phyloP scores from a whole-genome alignment of 2,888 invertebrate genomes.

The Torymus auratus region DNA sequence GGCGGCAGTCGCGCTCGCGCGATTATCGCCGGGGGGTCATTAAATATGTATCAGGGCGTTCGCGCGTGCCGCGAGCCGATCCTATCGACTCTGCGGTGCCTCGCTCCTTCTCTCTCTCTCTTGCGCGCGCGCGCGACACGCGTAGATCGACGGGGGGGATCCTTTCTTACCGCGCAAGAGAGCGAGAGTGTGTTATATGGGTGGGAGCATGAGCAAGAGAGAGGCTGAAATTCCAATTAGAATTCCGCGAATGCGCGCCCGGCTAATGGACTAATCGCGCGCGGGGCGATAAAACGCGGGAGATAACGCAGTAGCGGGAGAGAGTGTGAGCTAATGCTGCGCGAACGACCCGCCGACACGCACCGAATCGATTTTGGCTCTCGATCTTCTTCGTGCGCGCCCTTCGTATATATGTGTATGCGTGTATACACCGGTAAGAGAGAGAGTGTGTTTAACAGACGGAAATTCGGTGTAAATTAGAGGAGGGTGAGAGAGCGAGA shows the following conservation, averaged over 20 bases:
- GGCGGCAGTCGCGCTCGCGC: constrained; percentile 12
- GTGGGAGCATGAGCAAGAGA: not conserved
- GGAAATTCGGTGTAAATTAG: not conserved
- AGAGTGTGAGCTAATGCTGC: not conserved
- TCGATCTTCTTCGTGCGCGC: too few relatives aligned
- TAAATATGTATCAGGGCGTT: constrained; percentile 55
- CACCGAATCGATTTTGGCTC: constrained; percentile 25
- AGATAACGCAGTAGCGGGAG: constrained; percentile 22
- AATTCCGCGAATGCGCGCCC: constrained; percentile 50
- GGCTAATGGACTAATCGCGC: constrained; percentile 54
- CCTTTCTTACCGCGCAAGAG: too few relatives aligned
- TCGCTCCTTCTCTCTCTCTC: not conserved
- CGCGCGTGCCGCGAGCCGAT: constrained; percentile 39
- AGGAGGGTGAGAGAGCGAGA: not conserved
- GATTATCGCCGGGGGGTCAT: constrained; percentile 44
- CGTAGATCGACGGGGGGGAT: too few relatives aligned
- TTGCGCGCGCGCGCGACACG: too few relatives aligned
- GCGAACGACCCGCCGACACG: constrained; percentile 18
- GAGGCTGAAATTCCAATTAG: constrained; percentile 49
- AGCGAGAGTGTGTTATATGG: too few relatives aligned
- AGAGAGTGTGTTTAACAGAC: constrained; percentile 1
- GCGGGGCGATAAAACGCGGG: constrained; percentile 30
- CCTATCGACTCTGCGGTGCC: constrained; percentile 13
- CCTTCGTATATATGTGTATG: too few relatives aligned
- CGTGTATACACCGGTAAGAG: too few relatives aligned